These are phyloP conservation scores for Nezara viridula DNA, from an alignment of 2,888 invertebrate genomes.

Conservation along the genomic window DNA sequence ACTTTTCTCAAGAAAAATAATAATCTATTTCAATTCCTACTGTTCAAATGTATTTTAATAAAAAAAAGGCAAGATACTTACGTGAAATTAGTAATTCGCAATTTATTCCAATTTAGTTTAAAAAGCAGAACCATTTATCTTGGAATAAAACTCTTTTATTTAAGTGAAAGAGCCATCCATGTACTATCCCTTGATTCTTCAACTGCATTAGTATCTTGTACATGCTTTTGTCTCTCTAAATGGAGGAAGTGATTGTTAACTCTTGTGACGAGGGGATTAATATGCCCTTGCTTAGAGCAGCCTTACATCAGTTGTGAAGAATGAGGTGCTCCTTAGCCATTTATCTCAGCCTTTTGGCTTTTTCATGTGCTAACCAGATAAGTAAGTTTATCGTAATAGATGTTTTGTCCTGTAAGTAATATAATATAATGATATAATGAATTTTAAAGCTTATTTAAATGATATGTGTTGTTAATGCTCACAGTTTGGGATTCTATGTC, in stretches of 20 bases:
- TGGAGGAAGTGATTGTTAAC: slow-evolving; percentile 57
- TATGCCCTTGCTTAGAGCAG: slow-evolving; percentile 56
- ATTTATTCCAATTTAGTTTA: background rate
- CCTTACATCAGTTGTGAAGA: slow-evolving; percentile 47
- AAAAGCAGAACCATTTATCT: background rate
- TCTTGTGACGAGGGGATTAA: slow-evolving; percentile 36
- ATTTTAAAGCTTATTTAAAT: background rate
- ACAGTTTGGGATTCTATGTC: background rate
- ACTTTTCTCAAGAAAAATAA: background rate
- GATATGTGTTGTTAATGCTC: background rate
- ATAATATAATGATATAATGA: background rate
- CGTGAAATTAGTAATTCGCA: too few relatives aligned
- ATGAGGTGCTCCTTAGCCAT: slow-evolving; percentile 44
- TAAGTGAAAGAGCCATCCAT: background rate
- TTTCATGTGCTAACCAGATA: slow-evolving; percentile 47
- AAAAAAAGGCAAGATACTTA: too few relatives aligned
- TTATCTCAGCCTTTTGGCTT: slow-evolving; percentile 16
- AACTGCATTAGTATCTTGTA: slow-evolving; percentile 11
- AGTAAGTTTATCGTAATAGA: slow-evolving; percentile 3
- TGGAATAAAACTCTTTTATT: background rate
- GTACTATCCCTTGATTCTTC: background rate
- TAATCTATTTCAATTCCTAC: background rate
- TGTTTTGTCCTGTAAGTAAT: background rate
- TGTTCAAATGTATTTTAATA: background rate
- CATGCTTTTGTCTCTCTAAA: slow-evolving; percentile 46